Evolutionary conservation across 2,797 vertebrate species (phyloP), one percentile per base, ranked within the genome.

Genomic region (Sparidentex hasta): DNA sequence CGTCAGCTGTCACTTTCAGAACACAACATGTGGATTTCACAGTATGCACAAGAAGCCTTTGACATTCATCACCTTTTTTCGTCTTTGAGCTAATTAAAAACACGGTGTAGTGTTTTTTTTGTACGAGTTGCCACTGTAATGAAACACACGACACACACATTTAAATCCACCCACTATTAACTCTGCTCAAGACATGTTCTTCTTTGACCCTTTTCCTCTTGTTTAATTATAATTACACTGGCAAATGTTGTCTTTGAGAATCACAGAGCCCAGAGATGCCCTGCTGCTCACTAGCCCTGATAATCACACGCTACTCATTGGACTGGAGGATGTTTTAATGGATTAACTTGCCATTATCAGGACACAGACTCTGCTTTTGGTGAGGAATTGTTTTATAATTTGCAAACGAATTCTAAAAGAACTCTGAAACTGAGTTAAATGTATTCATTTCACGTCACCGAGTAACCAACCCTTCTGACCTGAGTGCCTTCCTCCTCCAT

Each of bases 181-280:
- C 9, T 4, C 64, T 18, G 41, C 14, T 59, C 20, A 33, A 74
- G 14, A 38, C 65, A 52, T 47, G 38, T 68, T 66, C 46, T 41
- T 20, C 56, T 38, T 21, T 56, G 38, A 69, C 52, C 54, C 47
- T 33, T 62, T 29, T 5, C 23, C 46, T 68, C 46, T 57, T 58
- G 18, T 78, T 88, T 78, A 38, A 73, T 78, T 69, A 23, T 59
- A 70, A 84, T 78, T 72, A 65, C 44, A 38, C 52, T 71, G 67
- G 71, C 71, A 73, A 50, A 65, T 0, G 23, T 56, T 80, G 57
- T 72, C 56, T 80, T 78, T 73, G n/a, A 76, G 43, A 68, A 70
- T 72, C 70, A 52, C 41, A 56, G 5, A 33, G 59, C 18, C 62
- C 43, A 25, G 64, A 55, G 58, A 84, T 38, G n/a, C 29, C 23